A percentile compares a stretch with the other conserved stretches of the same genome.
Conservation (phyloP, 2,113 vertebrate genomes). For the Buteo buteo region DNA sequence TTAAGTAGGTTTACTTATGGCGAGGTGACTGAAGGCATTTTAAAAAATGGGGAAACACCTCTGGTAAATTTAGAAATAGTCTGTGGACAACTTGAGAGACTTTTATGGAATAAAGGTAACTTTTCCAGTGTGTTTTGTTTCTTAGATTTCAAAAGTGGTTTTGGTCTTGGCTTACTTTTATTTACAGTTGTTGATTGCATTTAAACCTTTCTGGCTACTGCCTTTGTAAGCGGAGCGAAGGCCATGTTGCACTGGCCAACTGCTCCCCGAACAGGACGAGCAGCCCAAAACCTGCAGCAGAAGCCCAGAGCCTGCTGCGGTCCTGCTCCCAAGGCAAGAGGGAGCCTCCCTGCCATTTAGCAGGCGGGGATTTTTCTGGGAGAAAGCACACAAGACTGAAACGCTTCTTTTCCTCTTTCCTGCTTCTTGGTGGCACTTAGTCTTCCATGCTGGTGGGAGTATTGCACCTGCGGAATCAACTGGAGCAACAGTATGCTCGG, state of each 20-base stretch:
- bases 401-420: not conserved
- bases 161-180: not conserved
- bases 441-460: not conserved
- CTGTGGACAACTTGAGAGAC: not conserved
- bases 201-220: not conserved
- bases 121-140: not conserved
- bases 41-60: not conserved
- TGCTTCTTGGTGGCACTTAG: not conserved
- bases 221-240: not conserved
- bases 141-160: not conserved
- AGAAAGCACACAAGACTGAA: not conserved
- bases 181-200: not conserved
- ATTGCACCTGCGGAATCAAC: fast-evolving
- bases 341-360: not conserved
- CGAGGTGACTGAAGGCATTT: not conserved
- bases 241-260: fast-evolving
- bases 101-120: not conserved
- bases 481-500: fast-evolving
- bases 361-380: not conserved
- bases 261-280: not conserved
- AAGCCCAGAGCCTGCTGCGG: not conserved
- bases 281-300: not conserved
- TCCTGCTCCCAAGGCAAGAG: not conserved
- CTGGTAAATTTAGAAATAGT: not conserved
- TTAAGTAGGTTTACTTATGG: not conserved